Base-by-base conservation (phyloP, 2,888 invertebrate species). In the Tipula helvola region DNA sequence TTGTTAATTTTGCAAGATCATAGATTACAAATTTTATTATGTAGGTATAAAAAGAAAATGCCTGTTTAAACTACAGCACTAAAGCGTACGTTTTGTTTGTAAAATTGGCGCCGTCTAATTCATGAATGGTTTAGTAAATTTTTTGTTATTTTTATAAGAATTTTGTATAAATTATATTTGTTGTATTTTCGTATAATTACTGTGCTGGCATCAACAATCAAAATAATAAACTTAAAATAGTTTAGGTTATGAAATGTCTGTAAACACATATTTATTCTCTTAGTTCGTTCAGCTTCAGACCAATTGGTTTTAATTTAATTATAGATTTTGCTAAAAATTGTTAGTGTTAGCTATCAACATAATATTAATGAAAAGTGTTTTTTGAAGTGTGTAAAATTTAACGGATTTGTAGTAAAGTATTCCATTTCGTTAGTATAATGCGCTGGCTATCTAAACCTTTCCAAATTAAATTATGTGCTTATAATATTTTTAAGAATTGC, bases 211-310 rank as follows among this genome's bases (percentile, higher is more conserved):
- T 16, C 7, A 71, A 71, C 28, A 71, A 71, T 71, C 71, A 71
- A 71, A 71, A 71, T 71, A 71, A 71, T 71, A 71, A 71, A 71
- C 71, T 71, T 71, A 71, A 71, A 71, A 71, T 71, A 71, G 71
- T 71, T 71, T 52, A 28, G 3, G 28, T 28, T 71, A 28, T 10
- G 71, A 71, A 28, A 71, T 71, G 10, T 57, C 28, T 28, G 28
- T 28, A 28, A 28, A 28, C 28, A 28, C 28, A 28, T 28, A 28
- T 28, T 28, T 28, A 28, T 28, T 28, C 28, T 28, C 28, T 1
- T 28, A 28, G 28, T 28, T 28, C 28, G 16, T 13, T 10, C 12
- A 71, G 71, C 10, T 71, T 28, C 18, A 71, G 10, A 71, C 71
- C 18, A 28, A 28, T 28, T 71, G 28, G 28, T 28, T 71, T 28